Evolutionary conservation across 2,113 vertebrate genomes (phyloP).

Genomic region (Colaptes auratus): DNA sequence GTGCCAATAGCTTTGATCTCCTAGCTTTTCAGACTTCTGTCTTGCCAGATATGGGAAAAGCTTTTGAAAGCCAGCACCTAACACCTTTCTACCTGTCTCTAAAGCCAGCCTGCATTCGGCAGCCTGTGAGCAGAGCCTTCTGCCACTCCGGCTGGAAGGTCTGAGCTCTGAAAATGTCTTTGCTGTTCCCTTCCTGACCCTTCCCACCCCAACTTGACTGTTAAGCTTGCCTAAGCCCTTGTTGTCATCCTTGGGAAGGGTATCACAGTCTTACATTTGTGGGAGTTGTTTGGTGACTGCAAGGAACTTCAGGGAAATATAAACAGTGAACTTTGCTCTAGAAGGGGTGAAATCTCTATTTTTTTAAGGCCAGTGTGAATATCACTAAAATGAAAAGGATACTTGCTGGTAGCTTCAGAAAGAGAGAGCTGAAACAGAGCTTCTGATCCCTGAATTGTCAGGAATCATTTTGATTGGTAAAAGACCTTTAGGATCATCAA

Average conservation of each 20-base stretch:
- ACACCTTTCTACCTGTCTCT: neutral
- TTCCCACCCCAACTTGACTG: neutral
- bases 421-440: neutral
- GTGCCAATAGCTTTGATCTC: neutral
- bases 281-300: neutral
- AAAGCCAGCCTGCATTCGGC: neutral
- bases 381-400: neutral
- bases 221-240: neutral
- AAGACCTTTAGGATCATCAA: neutral
- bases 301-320: neutral
- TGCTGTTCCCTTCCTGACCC: neutral
- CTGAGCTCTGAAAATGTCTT: neutral
- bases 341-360: neutral
- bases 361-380: neutral
- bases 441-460: neutral
- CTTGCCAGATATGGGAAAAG: neutral
- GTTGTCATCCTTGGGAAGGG: accelerated
- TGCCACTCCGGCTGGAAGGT: neutral
- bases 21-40: neutral
- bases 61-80: neutral
- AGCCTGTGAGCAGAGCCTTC: neutral
- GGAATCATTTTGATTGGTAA: neutral
- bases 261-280: neutral
- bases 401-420: neutral
- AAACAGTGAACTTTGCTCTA: neutral